Base-by-base conservation (phyloP, 2,888 invertebrate species). In the Metellina segmentata region DNA sequence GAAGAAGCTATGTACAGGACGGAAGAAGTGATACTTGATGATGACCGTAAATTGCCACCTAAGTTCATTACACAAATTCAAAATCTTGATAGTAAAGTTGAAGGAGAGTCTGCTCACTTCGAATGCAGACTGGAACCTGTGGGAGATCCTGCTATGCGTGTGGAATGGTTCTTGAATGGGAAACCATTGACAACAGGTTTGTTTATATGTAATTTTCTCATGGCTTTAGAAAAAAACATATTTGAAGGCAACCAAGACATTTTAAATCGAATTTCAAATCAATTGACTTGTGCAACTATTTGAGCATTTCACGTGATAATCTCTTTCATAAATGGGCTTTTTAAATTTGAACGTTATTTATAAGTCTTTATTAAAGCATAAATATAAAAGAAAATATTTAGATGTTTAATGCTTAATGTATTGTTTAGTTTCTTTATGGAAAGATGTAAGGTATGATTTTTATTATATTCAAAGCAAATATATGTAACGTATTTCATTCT, bases 51-150 rank as follows among this genome's bases (percentile, higher is more conserved):
- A 61, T 85, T 89, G 49, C 93, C 89, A 77, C 98, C 98, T 72
- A 96, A 97, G 94, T 98, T 98, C 95, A 96, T 98, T 94, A 98
- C 98, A 93, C 98, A 97, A 91, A 95, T 98, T 90, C 98, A 98
- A 95, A 98, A 98, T 82, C 98, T 98, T n/a, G 98, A 97, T 1
- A 87, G 89, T 94, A 96, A 98, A 20, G 96, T 97, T 16, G 99
- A 99, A 95, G 98, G 98, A 34, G 96, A 96, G 93, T 97, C 97
- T 85, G 97, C 98, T 90, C 99, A 99, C 95, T 96, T 99, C 94
- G 99, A 99, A 95, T 98, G 98, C 0, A 98, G 98, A 8, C 96
- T 99, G 61, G 98, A 98, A 0, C 99, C 99, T 13, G 98, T 98
- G 1, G 98, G 98, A 87, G 99, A 99, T 95, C 96, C 98, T 0